Base-by-base conservation (phyloP, 2,113 vertebrate genomes). In the Carassius auratus region DNA sequence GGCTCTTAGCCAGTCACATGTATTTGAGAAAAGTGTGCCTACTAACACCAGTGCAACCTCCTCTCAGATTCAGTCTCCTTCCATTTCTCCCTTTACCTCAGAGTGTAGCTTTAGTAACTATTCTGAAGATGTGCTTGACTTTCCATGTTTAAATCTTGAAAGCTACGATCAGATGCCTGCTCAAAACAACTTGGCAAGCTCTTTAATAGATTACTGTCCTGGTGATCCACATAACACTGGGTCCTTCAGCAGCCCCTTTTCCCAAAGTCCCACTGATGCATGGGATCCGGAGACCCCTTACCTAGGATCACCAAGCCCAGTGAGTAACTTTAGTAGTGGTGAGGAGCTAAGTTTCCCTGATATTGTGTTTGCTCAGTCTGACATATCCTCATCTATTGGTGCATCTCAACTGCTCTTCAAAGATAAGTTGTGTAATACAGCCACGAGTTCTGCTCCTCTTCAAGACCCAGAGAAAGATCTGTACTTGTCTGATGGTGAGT, bases 101-200 rank as follows among this genome's bases (percentile, higher is more conserved):
- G 94, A 95, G 76, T 93, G 94, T 45, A 92, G n/a, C 89, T 95
- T 94, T 87, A 89, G 92, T 6, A 95, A 94, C 90, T 94, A 93
- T 87, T 93, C 94, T 0, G 95, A 95, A 0, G 94, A 95, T 59
- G 88, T 95, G 13, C 90, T 95, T 59, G 95, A 95, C 76, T 95
- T 95, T 82, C 95, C 93, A 88, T 94, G 93, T 89, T 92, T 95
- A 68, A 95, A 94, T 86, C 94, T 95, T 17, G 95, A 95, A 77
- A 92, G 93, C 0, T 95, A 94, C 45, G 93, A 95, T 66, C 94
- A 95, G 59, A 76, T 87, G 3, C 81, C 86, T 75, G 89, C 93
- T 9, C 95, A 94, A 88, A 94, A 89, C 84, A 93, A 92, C 7
- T 93, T 95, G 33, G 92, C 92, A 4, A 93, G 89, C 1, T 91